A percentile compares a stretch with the other conserved stretches of the same genome.
phyloP scores from a whole-genome alignment of 2,888 invertebrate genomes.

The Azorinus chamasolen region DNA sequence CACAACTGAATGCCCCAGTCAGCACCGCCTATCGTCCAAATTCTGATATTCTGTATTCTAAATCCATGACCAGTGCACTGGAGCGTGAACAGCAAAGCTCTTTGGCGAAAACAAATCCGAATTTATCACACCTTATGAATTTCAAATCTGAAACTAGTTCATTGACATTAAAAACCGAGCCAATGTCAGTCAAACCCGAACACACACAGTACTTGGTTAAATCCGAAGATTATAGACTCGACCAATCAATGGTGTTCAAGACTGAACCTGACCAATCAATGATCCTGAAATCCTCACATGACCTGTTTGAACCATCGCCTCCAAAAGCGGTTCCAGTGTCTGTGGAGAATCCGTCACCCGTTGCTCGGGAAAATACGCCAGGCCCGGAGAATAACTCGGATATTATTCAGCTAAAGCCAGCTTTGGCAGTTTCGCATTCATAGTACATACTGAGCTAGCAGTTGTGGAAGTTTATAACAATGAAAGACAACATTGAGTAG shows the following conservation, averaged over 20 bases:
- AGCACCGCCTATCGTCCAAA: constrained; percentile 51
- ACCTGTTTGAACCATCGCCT: constrained; percentile 74
- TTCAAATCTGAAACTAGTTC: constrained; percentile 39
- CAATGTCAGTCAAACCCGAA: constrained; percentile 17
- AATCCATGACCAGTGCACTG: constrained; percentile 52
- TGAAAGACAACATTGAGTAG: too few relatives aligned
- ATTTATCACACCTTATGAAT: constrained; percentile 51
- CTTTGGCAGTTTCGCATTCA: constrained; percentile 61
- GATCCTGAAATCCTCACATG: constrained; percentile 54
- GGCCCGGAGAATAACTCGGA: constrained; percentile 47
- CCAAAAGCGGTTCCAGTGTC: constrained; percentile 77
- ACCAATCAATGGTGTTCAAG: constrained; percentile 52
- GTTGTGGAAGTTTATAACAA: too few relatives aligned
- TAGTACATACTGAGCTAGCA: constrained; percentile 1
- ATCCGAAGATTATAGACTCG: constrained; percentile 35
- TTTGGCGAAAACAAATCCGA: constrained; percentile 52
- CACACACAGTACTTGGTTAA: constrained; percentile 18
- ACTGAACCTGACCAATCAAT: constrained; percentile 60
- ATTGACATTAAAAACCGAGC: constrained; percentile 39
- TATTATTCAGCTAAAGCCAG: constrained; percentile 69
- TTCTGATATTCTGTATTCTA: constrained; percentile 47
- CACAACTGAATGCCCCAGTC: constrained; percentile 60
- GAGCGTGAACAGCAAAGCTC: constrained; percentile 50
- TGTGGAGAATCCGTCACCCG: constrained; percentile 29
- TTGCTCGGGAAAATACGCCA: constrained; percentile 39